Percentiles rank a stretch among this genome's conserved stretches.
phyloP scores from a whole-genome alignment of 2,113 vertebrate genomes.

The Micromys minutus region DNA sequence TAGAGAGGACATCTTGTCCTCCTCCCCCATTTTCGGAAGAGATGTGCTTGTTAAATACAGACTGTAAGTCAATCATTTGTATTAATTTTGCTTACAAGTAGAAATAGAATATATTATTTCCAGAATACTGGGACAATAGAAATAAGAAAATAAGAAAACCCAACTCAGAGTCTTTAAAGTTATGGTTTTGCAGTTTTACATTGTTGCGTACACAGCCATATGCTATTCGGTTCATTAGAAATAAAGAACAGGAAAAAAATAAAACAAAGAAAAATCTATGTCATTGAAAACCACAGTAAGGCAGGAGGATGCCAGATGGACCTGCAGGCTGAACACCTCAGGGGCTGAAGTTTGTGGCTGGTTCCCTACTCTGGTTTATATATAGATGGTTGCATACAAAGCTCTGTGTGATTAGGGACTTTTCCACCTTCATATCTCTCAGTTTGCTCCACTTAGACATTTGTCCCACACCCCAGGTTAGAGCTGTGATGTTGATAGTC shows the following conservation, averaged over 20 bases:
- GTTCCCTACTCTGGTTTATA: neutral
- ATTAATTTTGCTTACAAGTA: neutral
- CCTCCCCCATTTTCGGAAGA: neutral
- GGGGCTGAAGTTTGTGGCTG: neutral
- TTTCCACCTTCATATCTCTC: neutral
- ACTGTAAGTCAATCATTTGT: neutral
- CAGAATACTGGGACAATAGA: neutral
- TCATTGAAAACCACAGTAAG: neutral
- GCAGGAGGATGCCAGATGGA: neutral
- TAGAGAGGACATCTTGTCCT: neutral
- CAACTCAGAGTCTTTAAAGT: neutral
- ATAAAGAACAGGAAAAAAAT: neutral
- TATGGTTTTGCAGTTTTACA: constrained; percentile 1
- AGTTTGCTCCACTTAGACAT: neutral
- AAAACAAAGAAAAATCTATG: neutral
- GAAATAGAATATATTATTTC: neutral
- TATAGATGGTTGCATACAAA: neutral
- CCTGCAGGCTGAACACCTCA: neutral
- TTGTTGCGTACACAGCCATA: neutral
- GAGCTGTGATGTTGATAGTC: neutral
- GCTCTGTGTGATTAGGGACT: neutral
- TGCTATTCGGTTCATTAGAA: constrained; percentile 48
- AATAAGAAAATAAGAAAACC: neutral
- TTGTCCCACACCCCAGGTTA: neutral
- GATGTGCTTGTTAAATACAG: neutral